A percentile compares a stretch with the other conserved stretches of the same genome.
phyloP scores from a whole-genome alignment of 2,888 invertebrate species.

The Mayetiola destructor region DNA sequence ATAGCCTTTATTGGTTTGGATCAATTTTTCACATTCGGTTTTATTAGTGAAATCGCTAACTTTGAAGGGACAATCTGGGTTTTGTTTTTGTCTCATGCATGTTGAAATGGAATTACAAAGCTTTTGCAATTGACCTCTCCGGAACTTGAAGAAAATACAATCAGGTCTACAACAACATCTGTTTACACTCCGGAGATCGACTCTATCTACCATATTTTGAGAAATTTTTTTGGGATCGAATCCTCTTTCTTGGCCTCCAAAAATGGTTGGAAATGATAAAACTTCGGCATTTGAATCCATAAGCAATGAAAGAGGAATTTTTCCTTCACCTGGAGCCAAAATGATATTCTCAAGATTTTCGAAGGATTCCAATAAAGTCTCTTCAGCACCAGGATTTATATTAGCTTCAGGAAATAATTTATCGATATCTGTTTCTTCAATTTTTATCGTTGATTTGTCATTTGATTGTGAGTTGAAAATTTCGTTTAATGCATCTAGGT shows the following conservation, averaged over 20 bases:
- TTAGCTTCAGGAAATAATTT: slow-evolving; percentile 12
- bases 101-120: too few species aligned
- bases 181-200: too few species aligned
- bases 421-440: not conserved
- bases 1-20: slow-evolving; percentile 19
- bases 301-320: slow-evolving; percentile 16
- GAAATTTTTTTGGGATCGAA: not conserved
- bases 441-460: not conserved
- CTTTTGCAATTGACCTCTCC: too few species aligned
- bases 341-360: slow-evolving; percentile 14
- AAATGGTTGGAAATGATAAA: slow-evolving; percentile 19
- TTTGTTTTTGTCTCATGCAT: too few species aligned
- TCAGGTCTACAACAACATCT: too few species aligned
- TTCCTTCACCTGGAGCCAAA: slow-evolving; percentile 20
- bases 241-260: slow-evolving; percentile 18
- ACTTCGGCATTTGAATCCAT: slow-evolving; percentile 18
- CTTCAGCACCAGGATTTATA: slow-evolving; percentile 18
- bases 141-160: too few species aligned
- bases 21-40: too few species aligned
- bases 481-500: too few species aligned
- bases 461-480: not conserved
- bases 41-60: too few species aligned
- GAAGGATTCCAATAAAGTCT: slow-evolving; percentile 19
- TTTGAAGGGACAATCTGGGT: too few species aligned
- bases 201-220: too few species aligned